Evolutionary conservation across 2,888 invertebrate species (phyloP), one percentile per base, ranked within the genome.

Genomic region (Chymomyza fuscimana): DNA sequence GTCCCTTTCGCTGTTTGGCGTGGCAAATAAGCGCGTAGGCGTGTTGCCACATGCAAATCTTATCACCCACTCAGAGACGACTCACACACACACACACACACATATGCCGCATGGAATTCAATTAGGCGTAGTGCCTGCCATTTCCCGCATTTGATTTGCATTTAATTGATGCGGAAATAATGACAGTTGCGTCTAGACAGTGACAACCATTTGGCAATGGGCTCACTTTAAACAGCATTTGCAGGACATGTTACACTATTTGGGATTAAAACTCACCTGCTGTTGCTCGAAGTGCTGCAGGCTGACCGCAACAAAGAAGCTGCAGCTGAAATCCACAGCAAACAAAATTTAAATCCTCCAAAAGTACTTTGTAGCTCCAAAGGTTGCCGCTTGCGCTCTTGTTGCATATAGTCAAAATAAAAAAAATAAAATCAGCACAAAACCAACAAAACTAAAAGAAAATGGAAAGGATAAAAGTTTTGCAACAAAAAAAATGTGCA

Each of bases 401-500:
- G 7, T 54, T 54, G 54, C 54, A 9, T n/a, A 12, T 54, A 46
- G 10, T 46, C 6, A 32, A 32, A 32, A 32, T 1, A 32, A 32
- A 19, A 52, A 52, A 32, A 32, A 25, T 25, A 32, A 32, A 32
- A 7, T 7, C 32, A 19, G 25, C 58, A 5, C 12, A 15, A 59
- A 59, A 59, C 29, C 29, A 59, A 32, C 7, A 59, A 65, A 63
- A 7, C 16, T 25, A 69, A 54, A 56, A 63, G 63, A 73, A 78
- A 83, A 76, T 86, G 81, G 78, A 83, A 76, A 70, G 75, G 69
- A 76, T 70, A 74, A 73, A 84, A 74, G 65, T 81, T 83, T n/a
- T 25, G 25, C 25, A 22, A 4, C 15, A 12, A 69, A 50, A 70
- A 62, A 65, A 59, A 36, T 63, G 32, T 5, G 32, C 6, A 32